Evolutionary conservation across 1,140 invertebrate species (phyloP).

Genomic region (Nymphalis io): DNA sequence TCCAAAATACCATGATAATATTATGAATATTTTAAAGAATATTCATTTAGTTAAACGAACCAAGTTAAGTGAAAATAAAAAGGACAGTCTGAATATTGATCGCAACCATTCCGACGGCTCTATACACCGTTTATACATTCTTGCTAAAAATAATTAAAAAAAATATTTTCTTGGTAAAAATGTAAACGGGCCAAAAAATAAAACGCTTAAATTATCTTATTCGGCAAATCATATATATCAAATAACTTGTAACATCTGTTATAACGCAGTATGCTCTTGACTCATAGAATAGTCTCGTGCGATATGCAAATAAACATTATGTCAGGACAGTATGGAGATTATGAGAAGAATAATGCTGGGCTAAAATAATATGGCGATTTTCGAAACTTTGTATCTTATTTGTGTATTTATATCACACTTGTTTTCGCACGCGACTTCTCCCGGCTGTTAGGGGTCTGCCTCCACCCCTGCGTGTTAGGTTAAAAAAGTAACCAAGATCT

Average conservation of each 20-base stretch:
- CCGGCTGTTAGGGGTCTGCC: too few relatives aligned
- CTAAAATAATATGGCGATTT: conserved; percentile 3
- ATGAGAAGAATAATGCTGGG: conserved; percentile 13
- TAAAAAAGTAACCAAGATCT: too few relatives aligned
- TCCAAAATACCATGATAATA: too few relatives aligned
- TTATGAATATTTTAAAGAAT: too few relatives aligned
- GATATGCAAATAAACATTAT: conserved; percentile 30
- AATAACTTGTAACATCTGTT: conserved; percentile 28
- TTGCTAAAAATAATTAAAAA: not conserved
- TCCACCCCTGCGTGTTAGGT: too few relatives aligned
- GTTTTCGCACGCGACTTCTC: too few relatives aligned
- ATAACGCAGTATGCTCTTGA: conserved; percentile 22
- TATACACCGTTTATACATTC: not conserved
- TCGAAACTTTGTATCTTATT: not conserved
- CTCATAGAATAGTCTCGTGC: conserved; percentile 11
- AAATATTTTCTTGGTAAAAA: not conserved
- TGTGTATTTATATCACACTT: not conserved
- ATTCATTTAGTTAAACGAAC: too few relatives aligned
- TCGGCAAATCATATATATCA: conserved; percentile 16
- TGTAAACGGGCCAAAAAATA: conserved; percentile 10
- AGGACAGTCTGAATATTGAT: too few relatives aligned
- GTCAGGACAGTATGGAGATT: conserved; percentile 28
- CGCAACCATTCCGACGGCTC: too few relatives aligned
- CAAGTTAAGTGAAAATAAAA: too few relatives aligned
- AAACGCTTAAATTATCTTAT: conserved; percentile 10